A percentile compares a stretch with the other conserved stretches of the same genome.
phyloP scores from a whole-genome alignment of 2,888 invertebrate species.

The Hirtodrosophila confusa region DNA sequence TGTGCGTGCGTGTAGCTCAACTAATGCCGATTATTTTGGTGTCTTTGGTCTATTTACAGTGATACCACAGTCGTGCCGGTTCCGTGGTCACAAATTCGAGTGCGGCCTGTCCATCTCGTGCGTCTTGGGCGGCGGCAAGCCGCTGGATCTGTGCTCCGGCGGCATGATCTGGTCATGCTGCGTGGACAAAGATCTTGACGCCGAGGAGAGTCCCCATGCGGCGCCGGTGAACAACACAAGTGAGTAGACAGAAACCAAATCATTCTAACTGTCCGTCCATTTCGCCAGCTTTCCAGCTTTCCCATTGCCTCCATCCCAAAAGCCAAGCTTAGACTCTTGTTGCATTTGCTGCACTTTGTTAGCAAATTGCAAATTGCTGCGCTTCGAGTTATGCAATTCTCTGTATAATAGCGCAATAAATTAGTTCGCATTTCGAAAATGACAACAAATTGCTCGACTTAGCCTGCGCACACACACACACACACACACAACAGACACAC shows the following conservation, averaged over 20 bases:
- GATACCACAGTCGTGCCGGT: slow-evolving; percentile 94
- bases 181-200: slow-evolving; percentile 89
- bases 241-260: slow-evolving; percentile 86
- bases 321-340: slow-evolving; percentile 19
- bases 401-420: slow-evolving; percentile 75
- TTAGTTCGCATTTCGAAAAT: slow-evolving; percentile 77
- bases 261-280: slow-evolving; percentile 43
- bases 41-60: slow-evolving; percentile 86
- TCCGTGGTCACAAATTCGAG: slow-evolving; percentile 93
- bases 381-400: slow-evolving; percentile 75
- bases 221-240: slow-evolving; percentile 93
- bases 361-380: slow-evolving; percentile 71
- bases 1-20: slow-evolving; percentile 22
- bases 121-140: slow-evolving; percentile 93
- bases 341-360: slow-evolving; percentile 43
- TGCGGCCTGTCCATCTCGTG: slow-evolving; percentile 96
- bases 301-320: slow-evolving; percentile 22
- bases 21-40: slow-evolving; percentile 48
- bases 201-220: slow-evolving; percentile 85
- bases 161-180: slow-evolving; percentile 98
- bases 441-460: slow-evolving; percentile 72
- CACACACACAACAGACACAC: slow-evolving; percentile 18
- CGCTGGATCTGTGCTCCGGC: slow-evolving; percentile 95
- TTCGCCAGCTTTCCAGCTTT: slow-evolving; percentile 40
- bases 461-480: slow-evolving; percentile 34